phyloP scores from a whole-genome alignment of 2,797 vertebrate genomes.

The Cottoperca gobio region DNA sequence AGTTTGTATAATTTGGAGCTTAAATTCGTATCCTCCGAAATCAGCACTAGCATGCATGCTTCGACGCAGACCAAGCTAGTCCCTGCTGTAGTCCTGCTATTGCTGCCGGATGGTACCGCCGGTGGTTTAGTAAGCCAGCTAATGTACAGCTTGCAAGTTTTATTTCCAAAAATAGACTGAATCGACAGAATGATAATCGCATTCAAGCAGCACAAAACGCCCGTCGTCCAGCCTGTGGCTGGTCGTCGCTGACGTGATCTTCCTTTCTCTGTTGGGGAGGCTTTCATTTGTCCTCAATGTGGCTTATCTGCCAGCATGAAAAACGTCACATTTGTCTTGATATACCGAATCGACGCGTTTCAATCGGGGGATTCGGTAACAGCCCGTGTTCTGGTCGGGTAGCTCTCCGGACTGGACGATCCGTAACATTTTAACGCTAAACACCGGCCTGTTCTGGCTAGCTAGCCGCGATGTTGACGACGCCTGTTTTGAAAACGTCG shows the following conservation, averaged over 20 bases:
- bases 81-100: background rate
- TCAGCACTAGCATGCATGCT: constrained; percentile 53
- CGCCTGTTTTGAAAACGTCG: constrained; percentile 68
- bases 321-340: constrained; percentile 75
- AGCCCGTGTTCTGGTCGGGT: constrained; percentile 23
- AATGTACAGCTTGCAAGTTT: constrained; percentile 63
- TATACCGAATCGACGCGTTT: constrained; percentile 57
- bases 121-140: constrained; percentile 20
- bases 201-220: constrained; percentile 69
- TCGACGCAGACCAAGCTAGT: constrained; percentile 51
- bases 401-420: constrained; percentile 4
- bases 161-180: constrained; percentile 81
- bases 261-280: constrained; percentile 66
- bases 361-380: background rate
- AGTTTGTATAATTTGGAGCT: constrained; percentile 13
- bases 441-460: constrained; percentile 76
- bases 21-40: constrained; percentile 11
- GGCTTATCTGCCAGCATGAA: constrained; percentile 66
- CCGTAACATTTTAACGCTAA: constrained; percentile 36
- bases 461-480: constrained; percentile 75
- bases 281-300: constrained; percentile 69
- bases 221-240: constrained; percentile 59
- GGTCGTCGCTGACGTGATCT: constrained; percentile 69
- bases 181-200: constrained; percentile 74
- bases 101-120: background rate